Percentiles rank a stretch among this genome's conserved stretches.
Conservation (phyloP, 2,113 vertebrate species). For the Hippoglossus stenolepis region DNA sequence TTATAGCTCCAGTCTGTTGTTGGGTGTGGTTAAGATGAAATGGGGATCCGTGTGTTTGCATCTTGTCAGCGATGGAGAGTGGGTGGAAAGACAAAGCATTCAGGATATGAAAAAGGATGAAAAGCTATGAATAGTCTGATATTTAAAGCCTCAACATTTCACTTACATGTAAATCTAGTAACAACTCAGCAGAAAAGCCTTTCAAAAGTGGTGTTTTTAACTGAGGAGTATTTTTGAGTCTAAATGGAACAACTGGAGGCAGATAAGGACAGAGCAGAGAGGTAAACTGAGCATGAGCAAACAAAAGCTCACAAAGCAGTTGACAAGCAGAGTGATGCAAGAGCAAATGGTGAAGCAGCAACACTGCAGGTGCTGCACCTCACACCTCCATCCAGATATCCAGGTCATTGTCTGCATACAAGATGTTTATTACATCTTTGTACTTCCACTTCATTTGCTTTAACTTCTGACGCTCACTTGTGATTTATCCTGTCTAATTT, state of each 20-base stretch:
- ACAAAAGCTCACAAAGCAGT: background rate
- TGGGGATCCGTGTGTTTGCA: background rate
- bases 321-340: slow-evolving; percentile 65
- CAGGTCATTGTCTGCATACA: slow-evolving; percentile 37
- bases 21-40: slow-evolving; percentile 54
- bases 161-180: background rate
- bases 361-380: slow-evolving; percentile 52
- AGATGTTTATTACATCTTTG: background rate
- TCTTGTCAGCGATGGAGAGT: slow-evolving; percentile 2
- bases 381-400: slow-evolving; percentile 25
- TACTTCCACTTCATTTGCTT: background rate
- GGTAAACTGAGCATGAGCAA: background rate
- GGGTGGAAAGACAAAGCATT: slow-evolving; percentile 22
- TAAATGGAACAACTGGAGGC: slow-evolving; percentile 6
- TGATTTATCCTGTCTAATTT: slow-evolving; percentile 5
- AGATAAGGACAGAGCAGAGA: background rate
- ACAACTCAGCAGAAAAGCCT: background rate
- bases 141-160: background rate
- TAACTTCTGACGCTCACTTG: background rate
- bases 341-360: slow-evolving; percentile 36
- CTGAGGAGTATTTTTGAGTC: background rate
- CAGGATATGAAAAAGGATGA: background rate
- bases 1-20: slow-evolving; percentile 2
- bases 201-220: background rate
- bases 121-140: background rate